Percentiles rank a stretch among this genome's conserved stretches.
Conservation (phyloP, 2,113 vertebrate genomes). For the Stigmatopora argus region DNA sequence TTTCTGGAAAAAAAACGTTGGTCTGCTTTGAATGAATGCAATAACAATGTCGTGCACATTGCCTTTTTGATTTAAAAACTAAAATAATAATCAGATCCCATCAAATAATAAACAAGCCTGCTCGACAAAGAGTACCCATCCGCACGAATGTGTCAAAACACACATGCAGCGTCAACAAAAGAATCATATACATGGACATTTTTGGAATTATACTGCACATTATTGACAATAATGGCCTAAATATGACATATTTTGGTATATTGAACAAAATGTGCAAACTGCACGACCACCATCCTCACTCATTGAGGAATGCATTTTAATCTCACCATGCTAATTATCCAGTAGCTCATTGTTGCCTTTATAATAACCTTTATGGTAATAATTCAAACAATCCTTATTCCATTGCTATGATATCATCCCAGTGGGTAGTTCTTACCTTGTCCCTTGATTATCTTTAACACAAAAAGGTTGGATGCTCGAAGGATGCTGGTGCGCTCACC, state of each 20-base stretch:
- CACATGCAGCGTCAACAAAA: background rate
- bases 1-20: background rate
- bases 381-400: background rate
- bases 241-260: background rate
- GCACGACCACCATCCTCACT: background rate
- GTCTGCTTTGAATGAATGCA: too few species aligned
- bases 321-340: conserved; percentile 22
- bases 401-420: background rate
- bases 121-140: background rate
- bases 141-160: background rate
- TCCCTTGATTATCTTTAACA: background rate
- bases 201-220: background rate
- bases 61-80: background rate
- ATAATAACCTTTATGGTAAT: too few species aligned
- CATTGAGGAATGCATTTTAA: background rate
- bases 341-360: background rate
- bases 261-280: background rate
- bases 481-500: conserved; percentile 37
- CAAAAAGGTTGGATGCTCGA: conserved; percentile 3
- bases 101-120: background rate
- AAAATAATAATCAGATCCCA: background rate
- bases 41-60: background rate
- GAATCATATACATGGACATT: background rate
- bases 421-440: conserved; percentile 33
- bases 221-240: background rate